Evolutionary conservation across 2,888 invertebrate species (phyloP).

Genomic region (Lepidochrysops patricia): DNA sequence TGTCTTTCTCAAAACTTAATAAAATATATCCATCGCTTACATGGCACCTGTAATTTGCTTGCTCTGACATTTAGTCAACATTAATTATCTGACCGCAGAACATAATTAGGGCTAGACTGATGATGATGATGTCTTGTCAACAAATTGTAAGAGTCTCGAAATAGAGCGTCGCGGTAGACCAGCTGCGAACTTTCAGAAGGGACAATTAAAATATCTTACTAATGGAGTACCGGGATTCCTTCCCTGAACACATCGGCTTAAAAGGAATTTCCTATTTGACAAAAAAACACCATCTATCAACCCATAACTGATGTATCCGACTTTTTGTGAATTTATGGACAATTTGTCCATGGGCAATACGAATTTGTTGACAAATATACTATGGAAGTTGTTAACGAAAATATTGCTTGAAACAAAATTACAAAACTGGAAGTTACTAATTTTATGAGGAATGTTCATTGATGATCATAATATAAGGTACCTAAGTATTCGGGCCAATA

Average conservation of each 20-base stretch:
- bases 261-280: slow-evolving; percentile 35
- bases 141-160: slow-evolving; percentile 48
- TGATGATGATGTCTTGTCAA: not conserved
- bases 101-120: not conserved
- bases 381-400: not conserved
- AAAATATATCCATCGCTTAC: too few relatives aligned
- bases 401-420: too few relatives aligned
- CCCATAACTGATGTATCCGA: slow-evolving; percentile 33
- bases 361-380: not conserved
- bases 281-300: slow-evolving; percentile 45
- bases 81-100: not conserved
- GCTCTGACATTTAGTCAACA: not conserved
- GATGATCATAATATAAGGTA: too few relatives aligned
- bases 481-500: too few relatives aligned
- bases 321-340: slow-evolving; percentile 11
- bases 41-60: too few relatives aligned
- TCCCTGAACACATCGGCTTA: slow-evolving; percentile 64
- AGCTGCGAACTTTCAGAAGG: slow-evolving; percentile 64
- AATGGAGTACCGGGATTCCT: slow-evolving; percentile 65
- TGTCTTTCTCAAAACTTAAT: too few relatives aligned
- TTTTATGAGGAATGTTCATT: too few relatives aligned
- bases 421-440: too few relatives aligned
- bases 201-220: slow-evolving; percentile 72
- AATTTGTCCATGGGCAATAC: not conserved
- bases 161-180: slow-evolving; percentile 63